Percentiles rank a stretch among this genome's conserved stretches.
These are phyloP conservation scores for Sorex maritimensis DNA, from an alignment of 2,797 vertebrate genomes.

Conservation along the genomic window DNA sequence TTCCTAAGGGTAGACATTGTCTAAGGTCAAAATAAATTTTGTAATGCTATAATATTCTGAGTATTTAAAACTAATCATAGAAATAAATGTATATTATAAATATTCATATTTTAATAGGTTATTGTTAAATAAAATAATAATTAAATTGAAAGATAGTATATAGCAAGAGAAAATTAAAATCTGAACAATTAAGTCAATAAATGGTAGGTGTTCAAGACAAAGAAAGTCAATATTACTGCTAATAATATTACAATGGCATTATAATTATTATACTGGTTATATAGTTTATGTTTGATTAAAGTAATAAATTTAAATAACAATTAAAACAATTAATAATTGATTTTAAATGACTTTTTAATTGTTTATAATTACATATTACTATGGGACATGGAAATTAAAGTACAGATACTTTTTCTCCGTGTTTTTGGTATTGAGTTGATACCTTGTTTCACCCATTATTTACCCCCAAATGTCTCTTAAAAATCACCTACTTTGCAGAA, in stretches of 20 bases:
- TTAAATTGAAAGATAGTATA: too few species aligned
- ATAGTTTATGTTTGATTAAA: too few species aligned
- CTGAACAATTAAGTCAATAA: too few species aligned
- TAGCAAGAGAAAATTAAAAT: too few species aligned
- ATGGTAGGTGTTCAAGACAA: too few species aligned
- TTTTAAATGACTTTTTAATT: not conserved
- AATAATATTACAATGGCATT: too few species aligned
- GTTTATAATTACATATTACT: not conserved
- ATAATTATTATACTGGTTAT: too few species aligned
- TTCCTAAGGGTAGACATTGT: constrained; percentile 33
- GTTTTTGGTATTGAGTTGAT: not conserved
- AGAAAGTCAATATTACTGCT: too few species aligned
- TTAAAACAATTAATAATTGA: too few species aligned
- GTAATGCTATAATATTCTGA: not conserved
- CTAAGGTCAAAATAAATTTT: constrained; percentile 24
- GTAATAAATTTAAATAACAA: too few species aligned
- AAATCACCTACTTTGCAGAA: not conserved
- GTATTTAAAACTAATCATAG: not conserved
- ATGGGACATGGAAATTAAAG: not conserved
- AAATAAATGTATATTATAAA: not conserved
- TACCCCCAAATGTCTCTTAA: not conserved
- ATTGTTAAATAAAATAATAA: not conserved
- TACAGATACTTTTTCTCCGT: not conserved
- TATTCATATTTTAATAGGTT: not conserved
- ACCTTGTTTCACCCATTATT: not conserved